A percentile compares a stretch with the other conserved stretches of the same genome.
Conservation (phyloP, 2,113 vertebrate species). For the Tupaia tana region DNA sequence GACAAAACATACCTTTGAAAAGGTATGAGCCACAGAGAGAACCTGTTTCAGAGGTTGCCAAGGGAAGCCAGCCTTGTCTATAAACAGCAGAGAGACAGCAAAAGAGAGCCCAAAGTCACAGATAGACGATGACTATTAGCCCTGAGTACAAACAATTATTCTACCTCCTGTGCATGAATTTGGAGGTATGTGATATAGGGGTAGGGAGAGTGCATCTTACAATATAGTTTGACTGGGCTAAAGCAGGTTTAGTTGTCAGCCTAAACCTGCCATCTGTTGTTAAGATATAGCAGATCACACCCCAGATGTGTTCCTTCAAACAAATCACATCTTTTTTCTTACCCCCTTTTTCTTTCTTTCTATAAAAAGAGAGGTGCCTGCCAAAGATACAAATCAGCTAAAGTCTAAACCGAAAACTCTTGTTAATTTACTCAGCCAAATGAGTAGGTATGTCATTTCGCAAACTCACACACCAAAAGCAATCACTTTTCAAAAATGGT, state of each 20-base stretch:
- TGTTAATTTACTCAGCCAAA: conserved; percentile 76
- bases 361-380: conserved; percentile 63
- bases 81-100: conserved; percentile 83
- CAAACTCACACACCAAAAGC: conserved; percentile 11
- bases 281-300: conserved; percentile 86
- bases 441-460: conserved; percentile 78
- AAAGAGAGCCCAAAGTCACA: conserved; percentile 72
- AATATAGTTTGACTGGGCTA: conserved; percentile 81
- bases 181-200: conserved; percentile 60
- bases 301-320: conserved; percentile 86
- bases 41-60: conserved; percentile 87
- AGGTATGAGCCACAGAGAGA: conserved; percentile 83
- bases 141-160: conserved; percentile 76
- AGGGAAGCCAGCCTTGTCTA: conserved; percentile 84
- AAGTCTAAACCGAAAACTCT: conserved; percentile 76
- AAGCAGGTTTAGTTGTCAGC: conserved; percentile 83
- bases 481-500: conserved; percentile 53
- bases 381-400: conserved; percentile 78
- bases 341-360: conserved; percentile 28
- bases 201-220: conserved; percentile 64
- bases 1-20: conserved; percentile 86
- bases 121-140: conserved; percentile 64
- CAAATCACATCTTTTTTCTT: conserved; percentile 79
- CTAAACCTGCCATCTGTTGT: conserved; percentile 90
- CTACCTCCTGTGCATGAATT: conserved; percentile 81